These are phyloP conservation scores for Bombyx mandarina DNA, from an alignment of 1,140 invertebrate genomes.

Conservation along the genomic window DNA sequence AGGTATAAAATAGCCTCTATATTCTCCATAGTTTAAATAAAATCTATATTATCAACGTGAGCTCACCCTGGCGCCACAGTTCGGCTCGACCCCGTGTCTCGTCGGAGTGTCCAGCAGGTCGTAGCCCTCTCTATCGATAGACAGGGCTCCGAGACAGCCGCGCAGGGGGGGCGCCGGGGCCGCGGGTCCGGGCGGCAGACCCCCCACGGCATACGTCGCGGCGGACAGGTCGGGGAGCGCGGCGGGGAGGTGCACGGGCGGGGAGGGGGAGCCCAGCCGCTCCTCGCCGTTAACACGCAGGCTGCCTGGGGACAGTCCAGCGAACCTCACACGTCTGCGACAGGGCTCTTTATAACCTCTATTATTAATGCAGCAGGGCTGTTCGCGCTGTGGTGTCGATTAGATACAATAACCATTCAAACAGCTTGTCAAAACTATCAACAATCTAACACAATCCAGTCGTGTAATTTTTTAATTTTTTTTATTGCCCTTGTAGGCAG, in stretches of 20 bases:
- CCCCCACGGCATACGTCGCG: conserved; percentile 83
- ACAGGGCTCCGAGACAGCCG: conserved; percentile 86
- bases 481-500: too few species aligned
- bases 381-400: too few species aligned
- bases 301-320: conserved; percentile 55
- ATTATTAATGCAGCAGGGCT: too few species aligned
- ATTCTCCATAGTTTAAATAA: background rate
- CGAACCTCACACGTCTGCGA: too few species aligned
- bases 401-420: too few species aligned
- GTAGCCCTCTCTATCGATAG: conserved; percentile 77
- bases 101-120: conserved; percentile 74
- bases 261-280: conserved; percentile 75
- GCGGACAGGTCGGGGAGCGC: conserved; percentile 76
- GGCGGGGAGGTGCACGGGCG: conserved; percentile 68
- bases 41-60: background rate
- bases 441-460: too few species aligned
- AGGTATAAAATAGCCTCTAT: background rate
- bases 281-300: conserved; percentile 82
- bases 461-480: too few species aligned
- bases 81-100: conserved; percentile 82
- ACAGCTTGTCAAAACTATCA: too few species aligned
- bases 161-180: conserved; percentile 72
- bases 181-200: conserved; percentile 79
- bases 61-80: conserved; percentile 80
- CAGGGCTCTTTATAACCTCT: too few species aligned